A percentile compares a stretch with the other conserved stretches of the same genome.
These are phyloP conservation scores for Pempheris klunzingeri DNA, from an alignment of 2,797 vertebrate species.

Conservation along the genomic window DNA sequence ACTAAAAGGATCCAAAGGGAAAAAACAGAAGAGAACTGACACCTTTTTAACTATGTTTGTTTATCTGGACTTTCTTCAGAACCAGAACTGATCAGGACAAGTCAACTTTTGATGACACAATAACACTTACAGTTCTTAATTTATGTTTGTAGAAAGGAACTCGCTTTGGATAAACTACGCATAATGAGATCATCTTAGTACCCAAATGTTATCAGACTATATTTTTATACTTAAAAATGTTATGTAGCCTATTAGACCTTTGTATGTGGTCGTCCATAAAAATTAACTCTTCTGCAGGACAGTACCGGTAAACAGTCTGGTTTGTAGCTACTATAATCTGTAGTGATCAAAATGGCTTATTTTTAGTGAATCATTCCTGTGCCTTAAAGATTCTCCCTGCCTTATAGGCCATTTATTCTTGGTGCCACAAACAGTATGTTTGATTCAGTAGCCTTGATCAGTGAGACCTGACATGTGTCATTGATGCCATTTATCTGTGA, in stretches of 20 bases:
- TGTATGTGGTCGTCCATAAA: conserved; percentile 82
- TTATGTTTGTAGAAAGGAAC: conserved; percentile 68
- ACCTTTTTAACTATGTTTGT: conserved; percentile 37
- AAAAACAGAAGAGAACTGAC: conserved; percentile 42
- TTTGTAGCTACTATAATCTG: conserved; percentile 55
- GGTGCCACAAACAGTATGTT: conserved; percentile 77
- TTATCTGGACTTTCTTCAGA: conserved; percentile 53
- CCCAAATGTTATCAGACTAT: conserved; percentile 78
- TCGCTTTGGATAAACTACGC: conserved; percentile 64
- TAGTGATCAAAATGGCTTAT: conserved; percentile 71
- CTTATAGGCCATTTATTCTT: conserved; percentile 52
- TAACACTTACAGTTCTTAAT: conserved; percentile 84
- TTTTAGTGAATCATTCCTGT: conserved; percentile 61
- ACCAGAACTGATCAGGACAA: conserved; percentile 70
- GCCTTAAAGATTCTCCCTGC: conserved; percentile 69
- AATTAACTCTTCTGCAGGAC: conserved; percentile 72
- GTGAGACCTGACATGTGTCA: conserved; percentile 82
- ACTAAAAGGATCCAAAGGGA: conserved; percentile 71
- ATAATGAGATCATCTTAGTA: conserved; percentile 78
- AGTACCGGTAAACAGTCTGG: conserved; percentile 59
- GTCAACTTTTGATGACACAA: conserved; percentile 61
- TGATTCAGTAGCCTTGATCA: conserved; percentile 82
- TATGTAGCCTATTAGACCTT: conserved; percentile 75
- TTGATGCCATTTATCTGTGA: conserved; percentile 82
- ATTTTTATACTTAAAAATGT: conserved; percentile 79